Percentiles rank a stretch among this genome's conserved stretches.
phyloP scores from a whole-genome alignment of 2,797 vertebrate species.

The Chanos chanos region DNA sequence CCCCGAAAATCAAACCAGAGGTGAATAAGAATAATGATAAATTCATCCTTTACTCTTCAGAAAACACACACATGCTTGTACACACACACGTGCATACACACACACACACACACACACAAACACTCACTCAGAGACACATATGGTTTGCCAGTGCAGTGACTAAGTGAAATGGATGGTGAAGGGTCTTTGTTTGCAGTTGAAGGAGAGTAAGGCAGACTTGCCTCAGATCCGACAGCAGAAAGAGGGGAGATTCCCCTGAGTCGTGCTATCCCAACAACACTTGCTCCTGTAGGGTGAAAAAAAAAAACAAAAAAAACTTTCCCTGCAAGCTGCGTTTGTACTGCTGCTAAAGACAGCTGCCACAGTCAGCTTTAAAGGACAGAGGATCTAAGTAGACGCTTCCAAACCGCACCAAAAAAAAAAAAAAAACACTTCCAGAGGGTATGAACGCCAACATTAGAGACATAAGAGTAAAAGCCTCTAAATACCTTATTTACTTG shows the following conservation, averaged over 20 bases:
- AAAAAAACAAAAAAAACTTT: too few relatives aligned
- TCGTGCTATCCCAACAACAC: slow-evolving; percentile 64
- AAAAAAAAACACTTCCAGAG: slow-evolving; percentile 63
- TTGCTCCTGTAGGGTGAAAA: slow-evolving; percentile 66
- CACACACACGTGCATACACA: slow-evolving; percentile 25
- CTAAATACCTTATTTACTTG: slow-evolving; percentile 64
- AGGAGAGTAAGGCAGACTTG: slow-evolving; percentile 39
- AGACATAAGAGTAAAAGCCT: slow-evolving; percentile 61
- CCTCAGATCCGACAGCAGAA: slow-evolving; percentile 55
- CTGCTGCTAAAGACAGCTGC: slow-evolving; percentile 72
- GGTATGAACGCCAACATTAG: slow-evolving; percentile 55
- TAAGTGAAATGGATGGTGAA: slow-evolving; percentile 42
- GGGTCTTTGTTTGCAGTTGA: slow-evolving; percentile 54
- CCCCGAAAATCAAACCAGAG: slow-evolving; percentile 1
- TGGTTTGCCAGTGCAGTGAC: slow-evolving; percentile 38
- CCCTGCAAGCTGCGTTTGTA: slow-evolving; percentile 75
- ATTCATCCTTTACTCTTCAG: neutral
- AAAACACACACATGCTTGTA: slow-evolving; percentile 1
- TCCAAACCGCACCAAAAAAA: slow-evolving; percentile 55
- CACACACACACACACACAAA: slow-evolving; percentile 26
- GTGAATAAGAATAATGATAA: slow-evolving; percentile 33
- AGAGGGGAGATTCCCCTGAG: slow-evolving; percentile 64
- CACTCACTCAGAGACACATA: slow-evolving; percentile 8
- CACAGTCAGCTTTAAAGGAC: slow-evolving; percentile 72
- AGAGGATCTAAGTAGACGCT: slow-evolving; percentile 69